Percentiles rank a stretch among this genome's conserved stretches.
Evolutionary conservation across 1,140 invertebrate genomes (phyloP).

Genomic region (Aphis craccivora): DNA sequence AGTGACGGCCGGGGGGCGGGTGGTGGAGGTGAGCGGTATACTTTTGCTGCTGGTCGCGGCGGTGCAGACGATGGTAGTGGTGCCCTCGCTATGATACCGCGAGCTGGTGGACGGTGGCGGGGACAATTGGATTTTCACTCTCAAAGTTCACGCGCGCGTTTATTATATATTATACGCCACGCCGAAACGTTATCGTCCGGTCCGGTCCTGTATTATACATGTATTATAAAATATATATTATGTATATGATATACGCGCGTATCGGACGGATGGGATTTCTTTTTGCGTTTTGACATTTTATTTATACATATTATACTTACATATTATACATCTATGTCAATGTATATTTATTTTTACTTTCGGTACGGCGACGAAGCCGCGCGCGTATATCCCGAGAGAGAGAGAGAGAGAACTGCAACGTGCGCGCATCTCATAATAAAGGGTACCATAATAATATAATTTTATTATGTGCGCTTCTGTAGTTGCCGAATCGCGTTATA

Average conservation of each 20-base stretch:
- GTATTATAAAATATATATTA: not conserved
- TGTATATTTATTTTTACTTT: not conserved
- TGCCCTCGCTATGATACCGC: not conserved
- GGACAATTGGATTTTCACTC: slow-evolving; percentile 55
- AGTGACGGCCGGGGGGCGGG: too few relatives aligned
- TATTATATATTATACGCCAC: slow-evolving; percentile 27
- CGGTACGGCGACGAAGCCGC: not conserved
- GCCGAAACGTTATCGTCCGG: slow-evolving; percentile 19
- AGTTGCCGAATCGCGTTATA: not conserved
- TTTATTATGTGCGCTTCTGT: not conserved
- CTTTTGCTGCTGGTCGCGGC: not conserved
- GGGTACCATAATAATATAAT: not conserved
- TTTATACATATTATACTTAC: not conserved
- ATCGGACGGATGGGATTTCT: not conserved
- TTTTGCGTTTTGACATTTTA: not conserved
- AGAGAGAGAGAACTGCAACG: not conserved
- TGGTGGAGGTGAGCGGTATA: not conserved
- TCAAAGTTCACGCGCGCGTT: slow-evolving; percentile 50
- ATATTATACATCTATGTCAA: not conserved
- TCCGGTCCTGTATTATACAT: not conserved
- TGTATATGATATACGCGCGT: not conserved
- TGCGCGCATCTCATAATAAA: not conserved
- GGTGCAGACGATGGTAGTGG: not conserved
- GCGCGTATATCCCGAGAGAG: not conserved
- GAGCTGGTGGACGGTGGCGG: not conserved